Conservation (phyloP, 2,888 invertebrate genomes). For the Pheosia tremula region DNA sequence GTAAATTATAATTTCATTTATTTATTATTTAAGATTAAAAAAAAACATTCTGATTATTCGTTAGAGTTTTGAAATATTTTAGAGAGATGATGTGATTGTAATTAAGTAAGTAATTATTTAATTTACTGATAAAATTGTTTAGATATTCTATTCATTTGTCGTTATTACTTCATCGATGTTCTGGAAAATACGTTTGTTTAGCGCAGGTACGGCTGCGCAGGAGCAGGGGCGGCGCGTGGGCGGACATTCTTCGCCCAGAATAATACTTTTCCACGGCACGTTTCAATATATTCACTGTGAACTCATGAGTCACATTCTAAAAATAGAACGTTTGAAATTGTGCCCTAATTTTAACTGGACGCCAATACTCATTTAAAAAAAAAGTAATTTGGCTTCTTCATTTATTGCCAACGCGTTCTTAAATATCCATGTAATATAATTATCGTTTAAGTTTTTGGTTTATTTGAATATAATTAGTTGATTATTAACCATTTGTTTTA, state of each 20-base stretch:
- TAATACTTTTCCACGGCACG: slow-evolving; percentile 68
- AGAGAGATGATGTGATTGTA: no score
- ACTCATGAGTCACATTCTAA: slow-evolving; percentile 75
- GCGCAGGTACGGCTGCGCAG: slow-evolving; percentile 36
- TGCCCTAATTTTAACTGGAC: slow-evolving; percentile 61
- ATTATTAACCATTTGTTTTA: not conserved
- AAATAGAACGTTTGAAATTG: slow-evolving; percentile 67
- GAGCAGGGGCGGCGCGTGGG: slow-evolving; percentile 50
- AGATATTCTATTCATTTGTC: slow-evolving; percentile 21
- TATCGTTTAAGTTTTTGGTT: slow-evolving; percentile 7
- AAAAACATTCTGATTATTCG: no score
- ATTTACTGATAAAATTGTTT: slow-evolving; percentile 5
- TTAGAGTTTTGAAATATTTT: no score
- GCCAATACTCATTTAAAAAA: slow-evolving; percentile 39
- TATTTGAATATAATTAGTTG: slow-evolving; percentile 6
- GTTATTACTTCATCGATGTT: slow-evolving; percentile 20
- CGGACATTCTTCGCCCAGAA: slow-evolving; percentile 70
- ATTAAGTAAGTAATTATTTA: not conserved
- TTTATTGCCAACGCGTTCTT: not conserved
- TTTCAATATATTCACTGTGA: slow-evolving; percentile 69
- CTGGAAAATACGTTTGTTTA: slow-evolving; percentile 38
- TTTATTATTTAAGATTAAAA: no score
- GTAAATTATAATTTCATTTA: no score
- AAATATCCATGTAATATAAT: not conserved
- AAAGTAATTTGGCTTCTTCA: slow-evolving; percentile 7